Evolutionary conservation across 2,113 vertebrate genomes (phyloP).

Genomic region (Pluvialis apricaria): DNA sequence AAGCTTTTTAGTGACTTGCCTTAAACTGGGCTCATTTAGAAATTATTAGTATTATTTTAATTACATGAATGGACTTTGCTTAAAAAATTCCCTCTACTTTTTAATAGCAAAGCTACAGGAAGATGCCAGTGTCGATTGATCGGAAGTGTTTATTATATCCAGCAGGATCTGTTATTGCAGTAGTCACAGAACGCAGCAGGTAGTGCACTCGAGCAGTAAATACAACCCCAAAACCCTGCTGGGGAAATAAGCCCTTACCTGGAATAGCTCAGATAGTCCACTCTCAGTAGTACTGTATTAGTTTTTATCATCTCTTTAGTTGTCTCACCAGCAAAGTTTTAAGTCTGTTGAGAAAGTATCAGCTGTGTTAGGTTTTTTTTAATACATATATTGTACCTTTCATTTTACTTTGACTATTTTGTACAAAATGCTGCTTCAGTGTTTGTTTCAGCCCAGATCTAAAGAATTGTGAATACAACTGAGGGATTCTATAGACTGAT

Average conservation of each 20-base stretch:
- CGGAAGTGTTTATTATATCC: not conserved
- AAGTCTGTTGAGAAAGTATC: not conserved
- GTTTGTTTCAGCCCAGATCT: not conserved
- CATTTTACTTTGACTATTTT: not conserved
- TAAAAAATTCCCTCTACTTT: not conserved
- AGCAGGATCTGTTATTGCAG: not conserved
- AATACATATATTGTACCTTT: not conserved
- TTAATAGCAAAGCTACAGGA: slow-evolving; percentile 21
- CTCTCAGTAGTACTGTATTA: not conserved
- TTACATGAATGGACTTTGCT: not conserved
- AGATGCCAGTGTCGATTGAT: not conserved
- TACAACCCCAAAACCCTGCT: not conserved
- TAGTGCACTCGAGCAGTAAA: not conserved
- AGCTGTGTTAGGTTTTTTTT: not conserved
- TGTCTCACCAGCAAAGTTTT: not conserved
- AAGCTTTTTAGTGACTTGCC: not conserved
- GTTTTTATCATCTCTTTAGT: not conserved
- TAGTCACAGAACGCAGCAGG: not conserved
- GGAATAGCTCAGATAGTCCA: not conserved
- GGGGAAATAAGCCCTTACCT: not conserved
- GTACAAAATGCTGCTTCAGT: not conserved
- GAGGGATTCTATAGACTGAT: not conserved
- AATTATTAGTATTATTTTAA: slow-evolving; percentile 54
- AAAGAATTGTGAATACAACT: not conserved
- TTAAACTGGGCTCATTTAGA: slow-evolving; percentile 7